These are phyloP conservation scores for Latrodectus geometricus DNA, from an alignment of 1,140 invertebrate species.

Conservation along the genomic window DNA sequence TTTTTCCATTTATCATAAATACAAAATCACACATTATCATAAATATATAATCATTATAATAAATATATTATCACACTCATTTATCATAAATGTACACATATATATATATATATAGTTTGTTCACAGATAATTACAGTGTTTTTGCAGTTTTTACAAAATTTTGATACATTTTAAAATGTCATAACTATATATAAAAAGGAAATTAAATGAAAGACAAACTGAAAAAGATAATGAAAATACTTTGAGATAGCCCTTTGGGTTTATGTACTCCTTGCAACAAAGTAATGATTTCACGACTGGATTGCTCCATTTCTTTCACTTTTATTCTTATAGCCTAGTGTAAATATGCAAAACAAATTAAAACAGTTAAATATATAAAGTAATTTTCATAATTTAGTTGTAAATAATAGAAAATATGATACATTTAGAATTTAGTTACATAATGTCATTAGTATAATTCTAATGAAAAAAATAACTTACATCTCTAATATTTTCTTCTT, in stretches of 20 bases:
- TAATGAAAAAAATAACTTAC: conserved; percentile 67
- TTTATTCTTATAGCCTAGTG: conserved; percentile 78
- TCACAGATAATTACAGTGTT: no score
- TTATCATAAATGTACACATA: no score
- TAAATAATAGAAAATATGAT: neutral
- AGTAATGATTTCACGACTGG: conserved; percentile 77
- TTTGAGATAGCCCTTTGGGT: conserved; percentile 72
- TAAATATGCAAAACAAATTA: neutral
- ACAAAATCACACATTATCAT: no score
- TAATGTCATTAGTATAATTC: neutral
- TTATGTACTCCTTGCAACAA: conserved; percentile 81
- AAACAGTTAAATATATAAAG: no score
- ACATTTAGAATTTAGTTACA: neutral
- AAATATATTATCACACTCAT: no score
- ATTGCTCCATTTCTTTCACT: conserved; percentile 79
- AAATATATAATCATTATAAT: no score
- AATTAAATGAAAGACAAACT: conserved; percentile 5
- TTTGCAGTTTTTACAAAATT: neutral
- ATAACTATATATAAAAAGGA: neutral
- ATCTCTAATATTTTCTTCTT: conserved; percentile 77
- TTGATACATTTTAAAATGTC: neutral
- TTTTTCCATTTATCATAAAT: no score
- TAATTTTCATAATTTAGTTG: neutral
- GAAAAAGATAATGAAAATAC: conserved; percentile 65
- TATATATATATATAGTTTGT: no score